Base-by-base conservation (phyloP, 2,113 vertebrate species). In the Upupa epops region DNA sequence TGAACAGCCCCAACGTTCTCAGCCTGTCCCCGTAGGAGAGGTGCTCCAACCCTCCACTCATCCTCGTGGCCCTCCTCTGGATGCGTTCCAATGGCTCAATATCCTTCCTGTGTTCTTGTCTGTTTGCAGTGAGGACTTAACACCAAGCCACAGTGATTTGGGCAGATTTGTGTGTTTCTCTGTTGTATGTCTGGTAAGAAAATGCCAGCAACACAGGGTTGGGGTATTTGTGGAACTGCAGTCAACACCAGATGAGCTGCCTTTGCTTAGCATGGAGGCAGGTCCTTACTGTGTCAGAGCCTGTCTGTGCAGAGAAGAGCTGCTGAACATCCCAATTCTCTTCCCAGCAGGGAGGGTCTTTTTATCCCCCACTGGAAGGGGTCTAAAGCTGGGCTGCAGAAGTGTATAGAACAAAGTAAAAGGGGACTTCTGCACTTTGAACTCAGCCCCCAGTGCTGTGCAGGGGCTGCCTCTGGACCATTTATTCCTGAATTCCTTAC, bases 81-180 rank as follows among this genome's bases (percentile, higher is more conserved):
- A n/a, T n/a, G n/a, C n/a, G n/a, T n/a, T n/a, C n/a, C n/a, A n/a
- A n/a, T n/a, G n/a, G n/a, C n/a, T n/a, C n/a, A n/a, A n/a, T n/a
- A n/a, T n/a, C n/a, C n/a, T n/a, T n/a, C n/a, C n/a, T n/a, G n/a
- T n/a, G 10, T 17, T 7, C 22, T 55, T 74, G 42, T 16, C 26
- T 69, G 14, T 1, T 76, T 9, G 4, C 2, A 2, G 0, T 19
- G 11, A 6, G 18, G 10, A 16, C 45, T 75, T 82, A 21, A 31
- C 70, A 24, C 40, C 31, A 54, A 74, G 8, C 20, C 20, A 7
- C 34, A 8, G 22, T 3, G 4, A 42, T 84, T 82, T 81, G 68
- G 25, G 17, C 36, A 63, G 45, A 10, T 60, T 28, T 60, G 17
- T 75, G 63, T 68, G 17, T 45, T 92, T 48, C 49, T 72, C 21